Base-by-base conservation (phyloP, 2,797 vertebrate species). In the Mergus octosetaceus region DNA sequence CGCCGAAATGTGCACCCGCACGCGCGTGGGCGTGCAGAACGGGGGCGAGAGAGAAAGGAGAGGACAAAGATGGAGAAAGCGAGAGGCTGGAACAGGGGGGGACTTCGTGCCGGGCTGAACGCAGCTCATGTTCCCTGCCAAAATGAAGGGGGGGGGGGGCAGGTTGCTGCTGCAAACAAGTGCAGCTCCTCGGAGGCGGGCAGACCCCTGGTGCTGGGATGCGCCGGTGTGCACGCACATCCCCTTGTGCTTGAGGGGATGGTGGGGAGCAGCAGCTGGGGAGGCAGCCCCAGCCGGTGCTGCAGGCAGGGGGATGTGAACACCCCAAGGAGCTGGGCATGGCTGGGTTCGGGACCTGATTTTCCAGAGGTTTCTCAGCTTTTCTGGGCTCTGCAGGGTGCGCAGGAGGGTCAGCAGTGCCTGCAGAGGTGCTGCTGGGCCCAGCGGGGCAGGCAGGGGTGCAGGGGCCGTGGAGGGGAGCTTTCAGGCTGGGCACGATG, bases 201-300 rank as follows among this genome's bases (percentile, higher is more conserved):
- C 0, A 4, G 72, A 69, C 0, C 6, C 17, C 6, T 1, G 0
- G 7, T 66, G 64, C 56, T 19, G n/a, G 69, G 77, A 72, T 18
- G 19, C 30, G 38, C n/a, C 1, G 34, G 28, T 22, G 11, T 20
- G 41, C n/a, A 27, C 3, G 0, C 30, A 19, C 41, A 30, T 73
- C 54, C 58, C 43, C 6, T 10, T 0, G 2, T 56, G 3, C 3
- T 11, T 1, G 13, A 39, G 30, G 49, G 22, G 68, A 56, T 90
- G 86, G 70, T 2, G 38, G 30, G 38, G 69, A 80, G 43, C 68
- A 57, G 64, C 39, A 71, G 89, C 11, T 2, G 34, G 28, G 39
- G 45, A 47, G 80, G 57, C 79, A 62, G 89, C 57, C 38, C 45
- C 87, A 85, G 74, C 69, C 51, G 30, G 76, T 17, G 14, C 47